phyloP scores from a whole-genome alignment of 2,113 vertebrate species.

The Notothenia rossii region DNA sequence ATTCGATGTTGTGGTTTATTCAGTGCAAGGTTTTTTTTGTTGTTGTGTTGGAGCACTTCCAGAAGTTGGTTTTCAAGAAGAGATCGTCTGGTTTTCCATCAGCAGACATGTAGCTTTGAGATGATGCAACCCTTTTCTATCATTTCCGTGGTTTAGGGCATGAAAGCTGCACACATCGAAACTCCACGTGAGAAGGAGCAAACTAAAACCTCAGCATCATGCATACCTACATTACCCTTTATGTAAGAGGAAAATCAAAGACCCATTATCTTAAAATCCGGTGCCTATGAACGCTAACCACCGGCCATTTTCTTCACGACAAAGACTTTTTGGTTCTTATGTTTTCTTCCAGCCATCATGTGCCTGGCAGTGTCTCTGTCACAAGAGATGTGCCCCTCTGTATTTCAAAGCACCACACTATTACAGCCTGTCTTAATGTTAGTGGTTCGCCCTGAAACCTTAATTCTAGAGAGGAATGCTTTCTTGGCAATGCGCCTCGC shows the following conservation, averaged over 20 bases:
- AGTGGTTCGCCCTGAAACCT: slow-evolving; percentile 41
- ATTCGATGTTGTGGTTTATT: no score
- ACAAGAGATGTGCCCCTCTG: slow-evolving; percentile 10
- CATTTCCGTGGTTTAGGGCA: neutral
- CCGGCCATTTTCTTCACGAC: slow-evolving; percentile 1
- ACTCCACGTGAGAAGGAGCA: neutral
- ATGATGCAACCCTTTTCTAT: neutral
- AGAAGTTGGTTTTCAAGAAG: neutral
- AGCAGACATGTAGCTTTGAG: neutral
- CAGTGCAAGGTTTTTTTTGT: no score
- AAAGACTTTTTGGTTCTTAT: slow-evolving; percentile 31
- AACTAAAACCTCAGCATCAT: neutral
- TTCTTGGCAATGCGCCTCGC: neutral
- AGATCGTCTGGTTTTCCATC: neutral
- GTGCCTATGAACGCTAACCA: slow-evolving; percentile 8
- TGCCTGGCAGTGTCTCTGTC: slow-evolving; percentile 14
- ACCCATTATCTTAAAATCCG: slow-evolving; percentile 6
- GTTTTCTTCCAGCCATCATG: slow-evolving; percentile 15
- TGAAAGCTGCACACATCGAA: neutral
- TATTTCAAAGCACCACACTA: slow-evolving; percentile 10
- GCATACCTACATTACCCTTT: neutral
- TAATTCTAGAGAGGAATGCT: slow-evolving; percentile 31
- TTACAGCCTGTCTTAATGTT: slow-evolving; percentile 36
- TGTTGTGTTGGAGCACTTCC: neutral
- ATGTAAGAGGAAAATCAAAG: slow-evolving; percentile 1